Percentiles rank a stretch among this genome's conserved stretches.
These are phyloP conservation scores for Urosaurus nigricauda DNA, from an alignment of 2,797 vertebrate genomes.

Conservation along the genomic window DNA sequence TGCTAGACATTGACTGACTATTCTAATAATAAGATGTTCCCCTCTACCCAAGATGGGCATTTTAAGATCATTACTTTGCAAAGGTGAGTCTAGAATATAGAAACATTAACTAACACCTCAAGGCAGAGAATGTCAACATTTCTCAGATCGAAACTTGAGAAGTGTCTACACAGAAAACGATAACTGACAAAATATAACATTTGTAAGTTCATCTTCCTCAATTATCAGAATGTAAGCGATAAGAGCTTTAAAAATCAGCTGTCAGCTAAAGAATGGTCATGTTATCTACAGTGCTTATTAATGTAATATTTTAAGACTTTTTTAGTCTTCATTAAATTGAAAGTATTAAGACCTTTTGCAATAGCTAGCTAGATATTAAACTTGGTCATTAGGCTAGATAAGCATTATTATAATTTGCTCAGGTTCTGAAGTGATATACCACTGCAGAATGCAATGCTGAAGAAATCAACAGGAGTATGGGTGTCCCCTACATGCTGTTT, in stretches of 20 bases:
- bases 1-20: slow-evolving; percentile 41
- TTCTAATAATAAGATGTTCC: slow-evolving; percentile 35
- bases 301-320: slow-evolving; percentile 6
- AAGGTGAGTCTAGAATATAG: slow-evolving; percentile 3
- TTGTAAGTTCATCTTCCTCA: background rate
- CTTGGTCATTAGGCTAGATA: background rate
- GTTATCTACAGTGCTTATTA: background rate
- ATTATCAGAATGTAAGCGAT: slow-evolving; percentile 16
- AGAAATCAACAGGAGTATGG: background rate
- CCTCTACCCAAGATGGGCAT: background rate
- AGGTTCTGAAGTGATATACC: background rate
- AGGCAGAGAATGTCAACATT: slow-evolving; percentile 7
- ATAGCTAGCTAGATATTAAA: background rate
- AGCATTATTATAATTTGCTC: background rate
- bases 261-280: slow-evolving; percentile 4
- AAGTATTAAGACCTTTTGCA: background rate
- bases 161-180: background rate
- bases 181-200: slow-evolving; percentile 26
- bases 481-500: background rate
- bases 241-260: background rate
- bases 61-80: background rate
- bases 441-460: background rate
- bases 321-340: background rate
- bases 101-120: background rate
- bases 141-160: background rate